A percentile compares a stretch with the other conserved stretches of the same genome.
These are phyloP conservation scores for Tetraneura akinire DNA, from an alignment of 1,140 invertebrate species.

Conservation along the genomic window DNA sequence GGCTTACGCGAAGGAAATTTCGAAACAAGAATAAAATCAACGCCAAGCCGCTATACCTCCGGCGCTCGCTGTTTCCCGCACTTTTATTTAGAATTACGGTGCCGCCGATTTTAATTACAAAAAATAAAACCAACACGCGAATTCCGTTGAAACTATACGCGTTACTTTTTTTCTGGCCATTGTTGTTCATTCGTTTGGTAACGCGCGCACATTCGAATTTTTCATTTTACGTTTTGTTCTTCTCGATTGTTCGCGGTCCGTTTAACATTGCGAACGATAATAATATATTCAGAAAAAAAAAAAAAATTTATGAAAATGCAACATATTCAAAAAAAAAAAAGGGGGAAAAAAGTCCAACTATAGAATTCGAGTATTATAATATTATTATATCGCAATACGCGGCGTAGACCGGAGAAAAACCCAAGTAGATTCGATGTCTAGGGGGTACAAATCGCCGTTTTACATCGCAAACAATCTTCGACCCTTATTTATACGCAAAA, in stretches of 20 bases:
- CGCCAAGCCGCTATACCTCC: background rate
- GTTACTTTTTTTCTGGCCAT: background rate
- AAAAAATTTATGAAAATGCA: too few species aligned
- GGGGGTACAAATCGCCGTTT: constrained; percentile 43
- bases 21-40: background rate
- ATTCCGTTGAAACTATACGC: background rate
- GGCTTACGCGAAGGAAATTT: background rate
- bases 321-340: too few species aligned
- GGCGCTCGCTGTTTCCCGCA: too few species aligned
- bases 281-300: background rate
- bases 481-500: constrained; percentile 46
- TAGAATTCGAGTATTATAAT: too few species aligned
- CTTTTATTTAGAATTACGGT: background rate
- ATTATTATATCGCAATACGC: too few species aligned
- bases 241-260: background rate
- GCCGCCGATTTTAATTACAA: background rate
- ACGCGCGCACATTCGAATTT: too few species aligned
- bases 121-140: background rate
- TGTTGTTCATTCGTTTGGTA: too few species aligned
- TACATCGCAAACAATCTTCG: constrained; percentile 23
- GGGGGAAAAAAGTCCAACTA: too few species aligned
- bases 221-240: background rate
- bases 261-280: background rate
- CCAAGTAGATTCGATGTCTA: background rate
- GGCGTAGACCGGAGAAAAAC: background rate